Evolutionary conservation across 2,888 invertebrate species (phyloP), one percentile per base, ranked within the genome.

Genomic region (Leptinotarsa rubiginosa): DNA sequence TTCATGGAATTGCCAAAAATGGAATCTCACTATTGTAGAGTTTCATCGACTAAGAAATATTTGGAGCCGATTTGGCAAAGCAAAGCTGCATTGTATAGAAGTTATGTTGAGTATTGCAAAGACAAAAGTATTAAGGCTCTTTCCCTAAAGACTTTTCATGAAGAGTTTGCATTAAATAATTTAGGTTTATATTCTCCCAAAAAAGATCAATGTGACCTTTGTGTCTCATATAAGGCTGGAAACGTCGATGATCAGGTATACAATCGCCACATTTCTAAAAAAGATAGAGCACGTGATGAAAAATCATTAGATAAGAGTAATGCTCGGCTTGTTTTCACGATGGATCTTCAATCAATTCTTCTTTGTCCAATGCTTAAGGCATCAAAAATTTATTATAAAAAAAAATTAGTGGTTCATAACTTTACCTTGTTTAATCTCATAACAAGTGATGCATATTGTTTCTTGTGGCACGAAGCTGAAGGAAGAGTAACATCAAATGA

Each of bases 351-450:
- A 67, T 54, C 72, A 15, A 72, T 77, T 22, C 50, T 72, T n/a
- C 68, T 70, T 22, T 67, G 70, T 41, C 78, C 76, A 49, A 69
- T 68, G 49, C 65, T 72, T 22, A 69, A 77, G 52, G 77, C 69
- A 12, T 73, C 73, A 18, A 65, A 69, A n/a, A 22, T 77, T 15
- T 78, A 75, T 75, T 78, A 75, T 71, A 75, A 75, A 73, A 73
- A 62, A 10, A 79, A 79, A 70, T 65, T 79, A 31, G 47, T 47
- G 16, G 73, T 76, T 25, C 78, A 79, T 62, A 79, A 79, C 65
- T 75, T 79, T 31, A 77, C 75, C 47, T 71, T 79, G 47, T 80
- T 68, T 56, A 69, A 80, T 64, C 69, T 80, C 41, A 64, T 66
- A 31, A 73, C 72, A 20, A 73, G 75, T 52, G 65, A 76, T 41